Conservation (phyloP, 2,888 invertebrate genomes). For the Cantharis rustica region DNA sequence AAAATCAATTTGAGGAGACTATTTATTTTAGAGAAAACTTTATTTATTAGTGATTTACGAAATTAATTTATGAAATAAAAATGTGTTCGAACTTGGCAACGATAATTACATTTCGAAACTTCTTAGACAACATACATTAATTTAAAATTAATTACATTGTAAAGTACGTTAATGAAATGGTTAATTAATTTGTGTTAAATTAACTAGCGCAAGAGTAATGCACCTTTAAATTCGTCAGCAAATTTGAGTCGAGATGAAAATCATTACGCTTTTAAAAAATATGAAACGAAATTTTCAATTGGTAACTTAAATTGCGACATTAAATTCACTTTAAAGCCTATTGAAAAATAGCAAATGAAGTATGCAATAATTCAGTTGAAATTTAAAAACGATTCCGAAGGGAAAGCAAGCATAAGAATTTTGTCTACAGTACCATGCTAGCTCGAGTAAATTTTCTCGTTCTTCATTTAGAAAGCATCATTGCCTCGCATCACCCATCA, state of each 20-base stretch:
- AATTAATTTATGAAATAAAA: neutral
- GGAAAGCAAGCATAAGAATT: neutral
- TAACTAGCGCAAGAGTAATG: neutral
- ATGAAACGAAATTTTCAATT: neutral
- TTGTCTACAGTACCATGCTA: neutral
- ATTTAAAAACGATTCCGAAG: slow-evolving; percentile 9
- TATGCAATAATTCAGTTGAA: slow-evolving; percentile 7
- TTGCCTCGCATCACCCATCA: slow-evolving; percentile 10
- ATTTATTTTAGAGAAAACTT: neutral
- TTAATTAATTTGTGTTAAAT: neutral
- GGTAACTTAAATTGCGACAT: neutral
- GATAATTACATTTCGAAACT: neutral
- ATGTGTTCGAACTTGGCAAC: neutral
- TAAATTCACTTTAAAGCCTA: slow-evolving; percentile 13
- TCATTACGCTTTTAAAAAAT: neutral
- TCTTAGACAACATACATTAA: neutral
- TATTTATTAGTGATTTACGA: neutral
- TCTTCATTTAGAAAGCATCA: slow-evolving; percentile 10
- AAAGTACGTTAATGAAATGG: neutral
- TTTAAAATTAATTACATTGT: neutral
- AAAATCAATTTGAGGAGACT: neutral
- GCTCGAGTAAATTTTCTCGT: slow-evolving; percentile 10
- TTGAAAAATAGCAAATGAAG: slow-evolving; percentile 10
- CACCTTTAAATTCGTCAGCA: neutral
- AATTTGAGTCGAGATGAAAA: neutral